phyloP scores from a whole-genome alignment of 2,888 invertebrate genomes.

The Zaprionus bogoriensis region DNA sequence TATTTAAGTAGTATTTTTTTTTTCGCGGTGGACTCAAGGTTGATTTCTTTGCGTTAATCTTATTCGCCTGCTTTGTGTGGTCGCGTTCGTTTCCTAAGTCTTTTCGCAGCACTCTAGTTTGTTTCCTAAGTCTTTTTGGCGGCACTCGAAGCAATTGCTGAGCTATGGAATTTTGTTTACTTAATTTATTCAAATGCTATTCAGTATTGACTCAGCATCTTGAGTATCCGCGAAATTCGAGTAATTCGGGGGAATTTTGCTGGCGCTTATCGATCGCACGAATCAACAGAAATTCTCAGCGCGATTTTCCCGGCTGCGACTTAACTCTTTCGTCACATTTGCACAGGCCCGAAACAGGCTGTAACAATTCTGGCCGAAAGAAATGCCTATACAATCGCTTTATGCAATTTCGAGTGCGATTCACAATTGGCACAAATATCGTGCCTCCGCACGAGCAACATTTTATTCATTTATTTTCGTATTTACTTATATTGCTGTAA shows the following conservation, averaged over 20 bases:
- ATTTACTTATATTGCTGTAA: background rate
- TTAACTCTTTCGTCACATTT: conserved; percentile 1
- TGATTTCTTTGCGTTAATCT: conserved; percentile 43
- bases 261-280: conserved; percentile 7
- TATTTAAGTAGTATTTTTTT: conserved; percentile 15
- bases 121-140: conserved; percentile 46
- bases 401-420: conserved; percentile 32
- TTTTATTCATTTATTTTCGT: conserved; percentile 31
- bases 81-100: too few species aligned
- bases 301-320: conserved; percentile 1
- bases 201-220: background rate
- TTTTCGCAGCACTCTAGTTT: conserved; percentile 24
- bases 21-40: conserved; percentile 45
- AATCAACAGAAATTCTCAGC: conserved; percentile 12
- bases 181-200: conserved; percentile 2
- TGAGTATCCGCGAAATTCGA: conserved; percentile 2
- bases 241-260: conserved; percentile 11
- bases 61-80: too few species aligned
- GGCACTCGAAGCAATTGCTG: conserved; percentile 15
- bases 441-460: conserved; percentile 26
- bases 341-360: too few species aligned
- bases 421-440: conserved; percentile 51
- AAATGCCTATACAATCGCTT: conserved; percentile 27
- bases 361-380: conserved; percentile 32
- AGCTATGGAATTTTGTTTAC: background rate